These are phyloP conservation scores for Percina caprodes DNA, from an alignment of 2,113 vertebrate species.

Conservation along the genomic window DNA sequence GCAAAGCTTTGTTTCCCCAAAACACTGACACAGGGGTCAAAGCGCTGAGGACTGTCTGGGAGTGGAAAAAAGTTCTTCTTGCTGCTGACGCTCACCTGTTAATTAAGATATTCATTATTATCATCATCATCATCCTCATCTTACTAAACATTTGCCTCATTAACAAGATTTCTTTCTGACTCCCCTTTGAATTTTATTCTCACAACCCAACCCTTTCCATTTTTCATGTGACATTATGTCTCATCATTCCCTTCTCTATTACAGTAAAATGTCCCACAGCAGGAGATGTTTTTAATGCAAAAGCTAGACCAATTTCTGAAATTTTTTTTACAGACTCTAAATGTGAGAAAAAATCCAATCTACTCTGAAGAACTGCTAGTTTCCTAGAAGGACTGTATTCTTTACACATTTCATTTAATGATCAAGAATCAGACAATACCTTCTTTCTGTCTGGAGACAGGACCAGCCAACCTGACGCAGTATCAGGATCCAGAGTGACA, in stretches of 20 bases:
- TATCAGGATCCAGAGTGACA: slow-evolving; percentile 71
- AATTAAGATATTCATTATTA: neutral
- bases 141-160: neutral
- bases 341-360: neutral
- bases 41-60: slow-evolving; percentile 35
- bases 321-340: neutral
- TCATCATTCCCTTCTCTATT: neutral
- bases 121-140: neutral
- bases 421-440: slow-evolving; percentile 24
- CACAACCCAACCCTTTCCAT: too few relatives aligned
- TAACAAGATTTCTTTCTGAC: neutral
- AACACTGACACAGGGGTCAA: slow-evolving; percentile 61
- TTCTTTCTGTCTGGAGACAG: slow-evolving; percentile 71
- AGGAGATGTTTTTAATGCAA: neutral
- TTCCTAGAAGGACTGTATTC: too few relatives aligned
- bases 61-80: neutral
- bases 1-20: slow-evolving; percentile 61
- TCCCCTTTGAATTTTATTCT: neutral
- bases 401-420: too few relatives aligned
- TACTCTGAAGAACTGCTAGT: neutral
- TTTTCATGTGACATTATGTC: neutral
- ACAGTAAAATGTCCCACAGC: neutral
- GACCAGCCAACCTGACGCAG: slow-evolving; percentile 69
- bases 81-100: slow-evolving; percentile 48
- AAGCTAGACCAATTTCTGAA: neutral